phyloP scores from a whole-genome alignment of 2,113 vertebrate genomes.

The Erythrolamprus reginae region DNA sequence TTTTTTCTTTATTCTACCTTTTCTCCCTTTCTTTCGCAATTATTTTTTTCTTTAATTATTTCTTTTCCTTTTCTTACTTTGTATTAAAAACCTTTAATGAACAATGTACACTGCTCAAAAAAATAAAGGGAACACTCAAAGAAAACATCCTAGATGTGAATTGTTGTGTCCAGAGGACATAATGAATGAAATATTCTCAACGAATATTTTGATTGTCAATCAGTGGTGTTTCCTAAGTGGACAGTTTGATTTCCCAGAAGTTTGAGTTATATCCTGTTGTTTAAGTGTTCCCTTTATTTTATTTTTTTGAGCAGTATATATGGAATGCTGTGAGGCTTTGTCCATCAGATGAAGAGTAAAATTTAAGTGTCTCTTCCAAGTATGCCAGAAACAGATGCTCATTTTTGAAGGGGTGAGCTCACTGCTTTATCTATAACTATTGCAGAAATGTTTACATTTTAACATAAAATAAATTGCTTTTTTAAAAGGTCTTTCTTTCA shows the following conservation, averaged over 20 bases:
- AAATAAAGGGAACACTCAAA: too few species aligned
- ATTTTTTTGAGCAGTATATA: too few species aligned
- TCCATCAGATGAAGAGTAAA: slow-evolving; percentile 30
- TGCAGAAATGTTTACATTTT: slow-evolving; percentile 56
- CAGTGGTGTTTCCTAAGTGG: too few species aligned
- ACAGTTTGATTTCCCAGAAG: too few species aligned
- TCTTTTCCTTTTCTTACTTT: not conserved
- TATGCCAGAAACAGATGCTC: slow-evolving; percentile 49
- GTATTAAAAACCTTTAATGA: not conserved
- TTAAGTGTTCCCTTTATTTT: too few species aligned
- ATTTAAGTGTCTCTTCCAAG: slow-evolving; percentile 51
- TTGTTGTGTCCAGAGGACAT: too few species aligned
- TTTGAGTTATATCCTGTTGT: too few species aligned
- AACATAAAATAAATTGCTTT: slow-evolving; percentile 59
- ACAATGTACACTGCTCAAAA: too few species aligned
- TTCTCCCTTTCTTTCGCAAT: not conserved
- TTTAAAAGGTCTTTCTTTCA: slow-evolving; percentile 48
- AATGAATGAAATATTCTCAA: too few species aligned
- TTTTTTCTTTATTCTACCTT: not conserved
- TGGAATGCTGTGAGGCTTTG: not conserved
- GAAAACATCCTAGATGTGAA: too few species aligned
- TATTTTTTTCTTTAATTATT: not conserved
- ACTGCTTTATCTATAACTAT: slow-evolving; percentile 55
- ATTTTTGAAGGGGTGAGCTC: slow-evolving; percentile 60
- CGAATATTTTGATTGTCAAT: too few species aligned